phyloP scores from a whole-genome alignment of 1,140 invertebrate genomes.

The Scaptomyza montana region DNA sequence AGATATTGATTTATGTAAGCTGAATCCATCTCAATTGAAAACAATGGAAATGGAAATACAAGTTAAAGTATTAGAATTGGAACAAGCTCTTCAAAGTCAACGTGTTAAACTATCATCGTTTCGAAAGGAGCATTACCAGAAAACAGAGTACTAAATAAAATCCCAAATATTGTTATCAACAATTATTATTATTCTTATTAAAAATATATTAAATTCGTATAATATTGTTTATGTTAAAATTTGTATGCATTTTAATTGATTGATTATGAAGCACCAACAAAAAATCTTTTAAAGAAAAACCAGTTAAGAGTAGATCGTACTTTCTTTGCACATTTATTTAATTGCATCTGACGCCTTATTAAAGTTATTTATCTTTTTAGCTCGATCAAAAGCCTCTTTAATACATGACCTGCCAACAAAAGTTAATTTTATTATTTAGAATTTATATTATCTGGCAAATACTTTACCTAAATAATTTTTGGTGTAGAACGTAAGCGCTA shows the following conservation, averaged over 20 bases:
- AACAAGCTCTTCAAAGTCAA: constrained; percentile 95
- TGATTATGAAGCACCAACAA: background rate
- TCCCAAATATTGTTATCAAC: constrained; percentile 18
- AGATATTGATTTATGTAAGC: constrained; percentile 93
- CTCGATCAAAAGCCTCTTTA: constrained; percentile 86
- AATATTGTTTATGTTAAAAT: constrained; percentile 8
- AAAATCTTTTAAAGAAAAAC: background rate
- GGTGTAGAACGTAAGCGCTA: constrained; percentile 93
- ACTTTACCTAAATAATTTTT: constrained; percentile 92
- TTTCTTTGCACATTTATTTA: constrained; percentile 57
- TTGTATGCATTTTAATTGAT: background rate
- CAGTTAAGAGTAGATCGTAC: constrained; percentile 10
- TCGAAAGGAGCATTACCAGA: constrained; percentile 94
- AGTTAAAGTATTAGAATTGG: constrained; percentile 95
- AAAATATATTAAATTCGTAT: constrained; percentile 16
- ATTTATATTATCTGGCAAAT: background rate
- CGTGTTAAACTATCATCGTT: constrained; percentile 92
- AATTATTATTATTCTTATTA: constrained; percentile 14
- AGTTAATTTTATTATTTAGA: background rate
- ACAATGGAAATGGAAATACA: constrained; percentile 97
- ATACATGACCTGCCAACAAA: constrained; percentile 86
- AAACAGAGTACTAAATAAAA: constrained; percentile 71
- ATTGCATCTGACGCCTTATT: constrained; percentile 57
- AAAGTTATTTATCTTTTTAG: constrained; percentile 84
- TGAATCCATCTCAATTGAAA: constrained; percentile 97